Evolutionary conservation across 2,113 vertebrate genomes (phyloP).

Genomic region (Daubentonia madagascariensis): DNA sequence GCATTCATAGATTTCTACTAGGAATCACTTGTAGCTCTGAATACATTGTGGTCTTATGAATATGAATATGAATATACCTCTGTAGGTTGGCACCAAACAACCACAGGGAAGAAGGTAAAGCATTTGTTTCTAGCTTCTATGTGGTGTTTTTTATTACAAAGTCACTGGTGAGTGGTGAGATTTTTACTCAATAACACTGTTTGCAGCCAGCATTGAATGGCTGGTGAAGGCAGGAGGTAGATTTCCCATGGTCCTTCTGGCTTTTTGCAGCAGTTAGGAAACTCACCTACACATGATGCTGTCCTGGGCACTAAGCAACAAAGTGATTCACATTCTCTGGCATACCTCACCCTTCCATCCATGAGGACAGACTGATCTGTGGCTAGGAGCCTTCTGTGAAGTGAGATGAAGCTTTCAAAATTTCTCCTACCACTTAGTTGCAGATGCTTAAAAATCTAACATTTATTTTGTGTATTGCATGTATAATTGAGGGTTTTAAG

Average conservation of each 20-base stretch:
- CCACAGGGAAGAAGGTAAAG: neutral
- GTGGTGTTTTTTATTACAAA: constrained; percentile 25
- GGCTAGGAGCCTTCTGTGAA: neutral
- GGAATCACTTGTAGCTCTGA: no score
- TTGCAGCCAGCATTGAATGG: neutral
- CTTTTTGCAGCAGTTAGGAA: neutral
- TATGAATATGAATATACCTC: neutral
- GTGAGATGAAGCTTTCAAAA: neutral
- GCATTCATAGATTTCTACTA: no score
- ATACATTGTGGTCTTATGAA: no score
- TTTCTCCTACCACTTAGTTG: neutral
- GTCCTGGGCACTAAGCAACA: neutral
- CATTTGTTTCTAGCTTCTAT: constrained; percentile 1
- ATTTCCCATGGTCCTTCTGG: neutral
- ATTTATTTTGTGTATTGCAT: neutral
- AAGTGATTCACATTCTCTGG: neutral
- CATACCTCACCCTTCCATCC: neutral
- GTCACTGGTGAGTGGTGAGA: constrained; percentile 12
- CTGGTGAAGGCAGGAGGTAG: neutral
- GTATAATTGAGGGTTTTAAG: neutral
- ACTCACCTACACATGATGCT: neutral
- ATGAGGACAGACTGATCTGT: neutral
- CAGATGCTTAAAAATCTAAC: neutral
- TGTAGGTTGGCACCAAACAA: constrained; percentile 18
- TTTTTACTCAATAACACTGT: neutral